A percentile compares a stretch with the other conserved stretches of the same genome.
These are phyloP conservation scores for Dione juno DNA, from an alignment of 2,888 invertebrate species.

Conservation along the genomic window DNA sequence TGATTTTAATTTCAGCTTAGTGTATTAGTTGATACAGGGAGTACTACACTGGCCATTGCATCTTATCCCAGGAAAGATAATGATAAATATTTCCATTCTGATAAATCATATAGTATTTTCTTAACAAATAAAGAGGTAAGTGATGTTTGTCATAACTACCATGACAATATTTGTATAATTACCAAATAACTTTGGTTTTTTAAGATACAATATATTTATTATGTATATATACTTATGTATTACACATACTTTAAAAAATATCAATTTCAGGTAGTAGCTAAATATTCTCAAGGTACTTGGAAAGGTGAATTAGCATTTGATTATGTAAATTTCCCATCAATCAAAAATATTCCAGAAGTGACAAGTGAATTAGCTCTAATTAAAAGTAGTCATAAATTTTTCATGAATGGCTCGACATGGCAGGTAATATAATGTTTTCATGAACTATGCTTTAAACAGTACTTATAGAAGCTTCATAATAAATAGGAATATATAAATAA, in stretches of 20 bases:
- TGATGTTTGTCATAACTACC: not conserved
- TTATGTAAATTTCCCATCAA: slow-evolving; percentile 71
- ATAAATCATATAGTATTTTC: slow-evolving; percentile 66
- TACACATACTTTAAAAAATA: no score
- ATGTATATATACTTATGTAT: not conserved
- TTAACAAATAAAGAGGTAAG: slow-evolving; percentile 71
- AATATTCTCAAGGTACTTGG: slow-evolving; percentile 85
- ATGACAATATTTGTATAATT: no score
- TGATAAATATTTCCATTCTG: slow-evolving; percentile 66
- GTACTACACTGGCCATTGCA: slow-evolving; percentile 86
- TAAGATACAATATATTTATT: no score
- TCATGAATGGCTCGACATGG: slow-evolving; percentile 85
- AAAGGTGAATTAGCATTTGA: slow-evolving; percentile 80
- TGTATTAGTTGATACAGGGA: slow-evolving; percentile 86
- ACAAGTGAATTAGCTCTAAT: slow-evolving; percentile 83
- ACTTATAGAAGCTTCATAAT: not conserved
- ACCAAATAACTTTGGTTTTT: no score
- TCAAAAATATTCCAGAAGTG: slow-evolving; percentile 69
- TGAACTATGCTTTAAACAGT: not conserved
- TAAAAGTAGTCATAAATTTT: slow-evolving; percentile 81
- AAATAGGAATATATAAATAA: not conserved
- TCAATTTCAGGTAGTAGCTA: slow-evolving; percentile 68
- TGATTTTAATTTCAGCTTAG: slow-evolving; percentile 76
- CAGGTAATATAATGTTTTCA: slow-evolving; percentile 65
- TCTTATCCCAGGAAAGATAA: slow-evolving; percentile 75